A percentile compares a stretch with the other conserved stretches of the same genome.
Conservation (phyloP, 1,140 invertebrate species). For the Coboldia fuscipes region DNA sequence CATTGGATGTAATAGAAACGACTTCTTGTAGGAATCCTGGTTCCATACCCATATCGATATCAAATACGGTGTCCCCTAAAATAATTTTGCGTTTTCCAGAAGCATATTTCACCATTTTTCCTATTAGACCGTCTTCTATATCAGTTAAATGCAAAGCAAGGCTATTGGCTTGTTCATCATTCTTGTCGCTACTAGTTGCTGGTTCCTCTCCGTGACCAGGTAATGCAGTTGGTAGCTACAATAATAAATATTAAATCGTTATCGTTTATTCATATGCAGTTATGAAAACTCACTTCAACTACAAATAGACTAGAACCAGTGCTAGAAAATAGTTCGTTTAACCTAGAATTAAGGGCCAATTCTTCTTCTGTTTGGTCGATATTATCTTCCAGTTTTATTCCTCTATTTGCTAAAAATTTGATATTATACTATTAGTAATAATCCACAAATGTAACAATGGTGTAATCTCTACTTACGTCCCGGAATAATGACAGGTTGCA, state of each 20-base stretch:
- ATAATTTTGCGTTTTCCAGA: conserved; percentile 28
- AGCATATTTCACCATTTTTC: conserved; percentile 27
- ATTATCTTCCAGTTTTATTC: conserved; percentile 9
- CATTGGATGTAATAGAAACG: conserved; percentile 17
- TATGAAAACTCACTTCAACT: too few relatives aligned
- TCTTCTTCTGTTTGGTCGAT: conserved; percentile 10
- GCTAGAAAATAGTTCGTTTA: background rate
- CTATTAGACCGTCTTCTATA: conserved; percentile 30
- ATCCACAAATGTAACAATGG: too few relatives aligned
- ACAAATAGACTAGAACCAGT: background rate
- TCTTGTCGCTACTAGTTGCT: conserved; percentile 4
- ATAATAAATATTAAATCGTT: conserved; percentile 4
- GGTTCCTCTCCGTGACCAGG: conserved; percentile 19
- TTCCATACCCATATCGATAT: conserved; percentile 23
- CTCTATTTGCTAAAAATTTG: too few relatives aligned
- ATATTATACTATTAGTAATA: too few relatives aligned
- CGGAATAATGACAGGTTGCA: too few relatives aligned
- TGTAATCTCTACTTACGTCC: too few relatives aligned
- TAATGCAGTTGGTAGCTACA: conserved; percentile 24
- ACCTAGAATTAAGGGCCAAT: conserved; percentile 9
- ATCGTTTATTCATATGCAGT: too few relatives aligned
- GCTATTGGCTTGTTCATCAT: conserved; percentile 7
- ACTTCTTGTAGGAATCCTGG: conserved; percentile 21
- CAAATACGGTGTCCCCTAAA: conserved; percentile 28
- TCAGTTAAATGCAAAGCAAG: conserved; percentile 2